Evolutionary conservation across 1,140 invertebrate species (phyloP).

Genomic region (Pachypsylla venusta): DNA sequence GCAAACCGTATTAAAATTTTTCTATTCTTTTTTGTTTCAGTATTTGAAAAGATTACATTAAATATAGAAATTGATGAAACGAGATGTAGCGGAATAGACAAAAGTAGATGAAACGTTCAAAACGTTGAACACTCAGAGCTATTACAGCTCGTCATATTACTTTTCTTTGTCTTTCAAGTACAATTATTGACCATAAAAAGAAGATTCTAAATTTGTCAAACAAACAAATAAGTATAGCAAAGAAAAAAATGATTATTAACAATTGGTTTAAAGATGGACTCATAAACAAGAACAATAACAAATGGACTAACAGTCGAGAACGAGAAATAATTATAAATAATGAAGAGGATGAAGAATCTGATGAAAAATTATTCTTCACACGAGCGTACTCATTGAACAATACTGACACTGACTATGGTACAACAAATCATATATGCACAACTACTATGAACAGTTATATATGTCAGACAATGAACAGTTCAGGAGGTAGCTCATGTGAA

Average conservation of each 20-base stretch:
- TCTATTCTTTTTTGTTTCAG: no score
- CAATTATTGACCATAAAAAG: no score
- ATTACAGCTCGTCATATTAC: no score
- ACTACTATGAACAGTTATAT: background rate
- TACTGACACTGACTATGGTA: background rate
- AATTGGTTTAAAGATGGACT: background rate
- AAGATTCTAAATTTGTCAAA: no score
- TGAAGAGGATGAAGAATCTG: background rate
- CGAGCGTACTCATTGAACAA: background rate
- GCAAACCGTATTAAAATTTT: no score
- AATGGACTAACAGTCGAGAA: background rate
- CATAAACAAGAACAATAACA: background rate
- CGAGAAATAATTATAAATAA: background rate
- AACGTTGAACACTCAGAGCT: no score
- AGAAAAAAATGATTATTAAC: conserved; percentile 5
- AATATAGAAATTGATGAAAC: no score
- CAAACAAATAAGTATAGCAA: no score
- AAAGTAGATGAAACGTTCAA: no score
- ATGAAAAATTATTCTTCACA: background rate
- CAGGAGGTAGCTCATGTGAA: background rate
- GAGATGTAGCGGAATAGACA: no score
- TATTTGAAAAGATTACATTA: no score
- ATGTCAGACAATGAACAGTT: background rate
- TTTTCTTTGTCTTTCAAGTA: no score
- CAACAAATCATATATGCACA: background rate